A percentile compares a stretch with the other conserved stretches of the same genome.
Evolutionary conservation across 2,888 invertebrate species (phyloP).

Genomic region (Axea sp.): DNA sequence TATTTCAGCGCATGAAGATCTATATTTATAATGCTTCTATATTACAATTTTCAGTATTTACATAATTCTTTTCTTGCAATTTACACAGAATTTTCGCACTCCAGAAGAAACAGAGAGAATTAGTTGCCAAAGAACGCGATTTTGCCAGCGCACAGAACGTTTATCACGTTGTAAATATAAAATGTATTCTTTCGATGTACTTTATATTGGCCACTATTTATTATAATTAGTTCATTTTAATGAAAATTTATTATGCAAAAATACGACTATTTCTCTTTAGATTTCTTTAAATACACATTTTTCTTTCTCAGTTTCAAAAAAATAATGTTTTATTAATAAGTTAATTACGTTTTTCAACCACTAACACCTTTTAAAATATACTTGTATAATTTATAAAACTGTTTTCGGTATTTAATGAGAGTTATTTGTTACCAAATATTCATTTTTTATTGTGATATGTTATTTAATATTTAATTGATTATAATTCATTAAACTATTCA

Average conservation of each 20-base stretch:
- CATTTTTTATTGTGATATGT: too few relatives aligned
- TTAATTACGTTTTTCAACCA: too few relatives aligned
- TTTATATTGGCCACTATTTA: slow-evolving; percentile 34
- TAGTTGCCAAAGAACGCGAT: slow-evolving; percentile 63
- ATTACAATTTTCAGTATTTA: slow-evolving; percentile 30
- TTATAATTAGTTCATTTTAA: slow-evolving; percentile 24
- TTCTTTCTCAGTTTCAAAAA: neutral
- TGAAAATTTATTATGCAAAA: slow-evolving; percentile 38
- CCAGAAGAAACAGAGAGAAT: slow-evolving; percentile 53
- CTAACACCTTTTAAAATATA: too few relatives aligned
- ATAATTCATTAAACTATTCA: too few relatives aligned
- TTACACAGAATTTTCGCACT: slow-evolving; percentile 48
- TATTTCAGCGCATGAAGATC: slow-evolving; percentile 6
- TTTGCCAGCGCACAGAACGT: slow-evolving; percentile 69
- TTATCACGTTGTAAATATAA: slow-evolving; percentile 65
- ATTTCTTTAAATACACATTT: neutral
- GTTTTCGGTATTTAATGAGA: too few relatives aligned
- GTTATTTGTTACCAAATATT: too few relatives aligned
- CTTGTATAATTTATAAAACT: too few relatives aligned
- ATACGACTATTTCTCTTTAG: slow-evolving; percentile 22
- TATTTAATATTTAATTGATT: too few relatives aligned
- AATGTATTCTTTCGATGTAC: slow-evolving; percentile 55
- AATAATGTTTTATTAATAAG: neutral
- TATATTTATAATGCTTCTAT: slow-evolving; percentile 18
- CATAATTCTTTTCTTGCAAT: slow-evolving; percentile 46